phyloP scores from a whole-genome alignment of 2,797 vertebrate genomes.

The Gymnothorax javanicus region DNA sequence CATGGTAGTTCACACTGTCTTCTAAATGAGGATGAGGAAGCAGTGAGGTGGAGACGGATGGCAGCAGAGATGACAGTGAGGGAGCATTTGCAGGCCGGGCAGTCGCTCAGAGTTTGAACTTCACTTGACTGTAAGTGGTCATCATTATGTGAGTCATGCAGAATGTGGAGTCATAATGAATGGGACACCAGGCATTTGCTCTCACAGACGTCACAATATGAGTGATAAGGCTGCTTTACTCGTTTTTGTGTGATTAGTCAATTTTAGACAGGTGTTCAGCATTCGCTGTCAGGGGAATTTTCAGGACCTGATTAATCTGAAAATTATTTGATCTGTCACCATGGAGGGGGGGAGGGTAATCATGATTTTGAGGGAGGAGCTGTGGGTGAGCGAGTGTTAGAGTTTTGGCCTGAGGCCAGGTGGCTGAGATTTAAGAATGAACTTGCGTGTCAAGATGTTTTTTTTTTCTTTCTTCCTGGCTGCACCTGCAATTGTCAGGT shows the following conservation, averaged over 20 bases:
- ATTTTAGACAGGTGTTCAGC: neutral
- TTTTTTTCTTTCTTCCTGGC: conserved; percentile 61
- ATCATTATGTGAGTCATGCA: neutral
- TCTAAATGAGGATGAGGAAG: too few species aligned
- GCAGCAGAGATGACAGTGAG: neutral
- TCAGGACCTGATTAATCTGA: neutral
- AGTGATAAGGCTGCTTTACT: neutral
- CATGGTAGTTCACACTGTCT: too few species aligned
- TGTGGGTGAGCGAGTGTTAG: conserved; percentile 62
- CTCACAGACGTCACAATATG: neutral
- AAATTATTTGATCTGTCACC: conserved; percentile 25
- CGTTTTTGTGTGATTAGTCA: neutral
- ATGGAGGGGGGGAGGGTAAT: conserved; percentile 66
- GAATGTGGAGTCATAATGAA: neutral
- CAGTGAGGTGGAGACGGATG: neutral
- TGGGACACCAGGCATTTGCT: neutral
- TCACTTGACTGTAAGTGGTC: neutral
- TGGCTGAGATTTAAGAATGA: conserved; percentile 80
- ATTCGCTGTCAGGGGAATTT: neutral
- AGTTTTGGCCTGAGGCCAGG: conserved; percentile 65
- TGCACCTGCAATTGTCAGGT: conserved; percentile 79
- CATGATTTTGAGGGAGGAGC: conserved; percentile 55
- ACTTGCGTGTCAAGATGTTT: conserved; percentile 78
- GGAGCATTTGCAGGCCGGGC: neutral
- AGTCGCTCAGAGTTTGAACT: neutral